These are phyloP conservation scores for Varecia variegata DNA, from an alignment of 2,797 vertebrate genomes.

Conservation along the genomic window DNA sequence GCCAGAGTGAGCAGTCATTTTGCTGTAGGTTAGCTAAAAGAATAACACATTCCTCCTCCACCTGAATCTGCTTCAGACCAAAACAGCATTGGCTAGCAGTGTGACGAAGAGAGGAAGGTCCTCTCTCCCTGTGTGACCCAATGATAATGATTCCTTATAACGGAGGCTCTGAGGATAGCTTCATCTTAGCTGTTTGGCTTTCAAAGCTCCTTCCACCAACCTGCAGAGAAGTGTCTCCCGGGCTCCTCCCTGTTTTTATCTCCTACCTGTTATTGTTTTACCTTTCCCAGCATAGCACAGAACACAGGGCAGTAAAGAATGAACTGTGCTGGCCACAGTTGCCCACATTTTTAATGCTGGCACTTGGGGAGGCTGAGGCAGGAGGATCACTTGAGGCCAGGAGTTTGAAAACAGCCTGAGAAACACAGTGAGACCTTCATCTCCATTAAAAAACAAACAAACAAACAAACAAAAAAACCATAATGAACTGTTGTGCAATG, in stretches of 20 bases:
- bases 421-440: background rate
- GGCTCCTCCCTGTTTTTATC: background rate
- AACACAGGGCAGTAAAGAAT: background rate
- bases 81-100: background rate
- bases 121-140: background rate
- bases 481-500: rapidly evolving
- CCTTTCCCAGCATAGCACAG: background rate
- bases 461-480: too few species aligned
- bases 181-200: background rate
- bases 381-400: background rate
- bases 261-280: background rate
- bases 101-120: background rate
- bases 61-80: background rate
- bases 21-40: background rate
- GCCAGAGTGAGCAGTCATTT: background rate
- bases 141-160: background rate
- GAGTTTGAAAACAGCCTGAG: background rate
- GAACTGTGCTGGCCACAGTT: background rate
- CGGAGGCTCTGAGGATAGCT: background rate
- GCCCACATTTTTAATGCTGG: background rate
- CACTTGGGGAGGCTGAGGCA: background rate
- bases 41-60: background rate
- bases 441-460: background rate
- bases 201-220: background rate
- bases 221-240: background rate